Base-by-base conservation (phyloP, 2,797 vertebrate genomes). In the Jordanella pulchra region DNA sequence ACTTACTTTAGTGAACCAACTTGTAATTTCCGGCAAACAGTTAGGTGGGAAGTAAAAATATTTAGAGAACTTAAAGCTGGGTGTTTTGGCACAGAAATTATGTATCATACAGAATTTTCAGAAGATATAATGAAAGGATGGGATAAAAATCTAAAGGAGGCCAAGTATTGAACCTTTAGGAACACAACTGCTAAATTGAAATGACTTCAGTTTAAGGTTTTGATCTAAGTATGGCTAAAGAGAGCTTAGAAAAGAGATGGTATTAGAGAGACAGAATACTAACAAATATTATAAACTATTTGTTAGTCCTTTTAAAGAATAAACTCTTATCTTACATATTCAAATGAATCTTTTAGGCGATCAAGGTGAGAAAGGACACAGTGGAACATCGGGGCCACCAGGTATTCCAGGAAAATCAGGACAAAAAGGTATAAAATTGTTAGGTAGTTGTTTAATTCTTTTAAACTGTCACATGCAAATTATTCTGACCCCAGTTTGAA, bases 341-440 rank as follows among this genome's bases (percentile, higher is more conserved):
- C 39, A 11, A 71, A 9, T 78, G 7, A 0, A 71, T 72, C 71
- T 73, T 30, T 45, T 47, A 99, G 97, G 98, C 71, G 94, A 95
- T 27, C 97, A 94, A 92, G 98, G 97, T 70, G 96, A 97, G 64
- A 93, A 91, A 87, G 97, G 98, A 3, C 95, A 93, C 47, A 85
- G 79, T 87, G 98, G 98, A 80, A 3, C 75, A 1, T 77, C 80
- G 2, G 98, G 98, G 32, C 61, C 81, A 76, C 91, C 95, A 0
- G 98, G 98, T 42, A 91, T 92, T 66, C 93, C 94, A 28, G 98
- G 98, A 63, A 98, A 96, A 85, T 94, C 95, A 17, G 97, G 97
- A 81, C 94, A 93, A 76, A 96, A 95, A 97, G 98, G 98, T 97
- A 60, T 1, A 58, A 39, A 42, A 23, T 45, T 54, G 17, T 60